Conservation (phyloP, 2,888 invertebrate genomes). For the Torymus auratus region DNA sequence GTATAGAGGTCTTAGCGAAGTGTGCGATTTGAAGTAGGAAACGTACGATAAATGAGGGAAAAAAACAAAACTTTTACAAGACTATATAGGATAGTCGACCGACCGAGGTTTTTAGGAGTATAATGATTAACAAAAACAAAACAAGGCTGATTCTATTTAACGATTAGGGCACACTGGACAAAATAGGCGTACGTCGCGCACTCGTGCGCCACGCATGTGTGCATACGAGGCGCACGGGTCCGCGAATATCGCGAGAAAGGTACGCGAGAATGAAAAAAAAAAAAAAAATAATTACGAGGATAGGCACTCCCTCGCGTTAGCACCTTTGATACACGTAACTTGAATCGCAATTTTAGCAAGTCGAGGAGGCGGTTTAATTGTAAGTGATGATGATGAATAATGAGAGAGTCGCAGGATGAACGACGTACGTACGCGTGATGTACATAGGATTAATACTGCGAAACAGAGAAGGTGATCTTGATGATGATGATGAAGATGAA, state of each 20-base stretch:
- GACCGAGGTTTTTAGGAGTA: slow-evolving; percentile 46
- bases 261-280: slow-evolving; percentile 33
- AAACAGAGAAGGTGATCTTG: slow-evolving; percentile 23
- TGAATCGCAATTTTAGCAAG: slow-evolving; percentile 28
- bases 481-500: slow-evolving; percentile 3
- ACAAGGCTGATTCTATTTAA: slow-evolving; percentile 74
- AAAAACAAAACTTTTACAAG: slow-evolving; percentile 41
- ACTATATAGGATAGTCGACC: slow-evolving; percentile 51
- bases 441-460: slow-evolving; percentile 58
- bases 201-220: background rate
- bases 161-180: slow-evolving; percentile 56
- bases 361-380: slow-evolving; percentile 40
- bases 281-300: slow-evolving; percentile 20
- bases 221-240: background rate
- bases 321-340: slow-evolving; percentile 54
- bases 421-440: slow-evolving; percentile 57
- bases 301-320: slow-evolving; percentile 54
- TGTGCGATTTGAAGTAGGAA: slow-evolving; percentile 54
- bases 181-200: slow-evolving; percentile 32
- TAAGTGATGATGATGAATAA: slow-evolving; percentile 42
- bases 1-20: slow-evolving; percentile 36
- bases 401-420: slow-evolving; percentile 55
- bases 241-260: slow-evolving; percentile 2
- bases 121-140: slow-evolving; percentile 48
- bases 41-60: slow-evolving; percentile 52